Evolutionary conservation across 2,888 invertebrate genomes (phyloP), one percentile per base, ranked within the genome.

Genomic region (Anorthoa munda): DNA sequence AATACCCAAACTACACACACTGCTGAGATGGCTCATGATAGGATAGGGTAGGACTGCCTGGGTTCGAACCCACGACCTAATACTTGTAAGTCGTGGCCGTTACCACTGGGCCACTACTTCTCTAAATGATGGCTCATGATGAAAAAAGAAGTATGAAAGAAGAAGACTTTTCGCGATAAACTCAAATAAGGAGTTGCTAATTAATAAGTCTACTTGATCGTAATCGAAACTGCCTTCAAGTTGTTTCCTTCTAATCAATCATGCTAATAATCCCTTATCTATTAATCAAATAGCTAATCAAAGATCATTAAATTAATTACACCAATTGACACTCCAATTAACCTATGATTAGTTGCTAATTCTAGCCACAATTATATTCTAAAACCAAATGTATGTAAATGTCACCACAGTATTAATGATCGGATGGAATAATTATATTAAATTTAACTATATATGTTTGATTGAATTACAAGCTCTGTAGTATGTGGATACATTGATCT

Each of bases 321-420:
- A 21, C 51, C 9, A 39, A 53, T 53, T 53, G 11, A 7, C n/a
- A 21, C 12, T n/a, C 21, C 12, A n/a, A 53, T 13, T 53, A 53
- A 12, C 21, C 58, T 18, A 17, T 15, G 15, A 31, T 31, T 58
- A 11, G 13, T 9, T 53, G 21, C 59, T 31, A 51, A 51, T 51
- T 51, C 26, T 31, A 23, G 18, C 26, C 17, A 1, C 18, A 66
- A 50, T 76, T 66, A 51, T 45, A 18, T 15, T 9, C 39, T 73
- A 12, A 74, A 56, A 21, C 21, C 26, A 58, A 76, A 76, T 50
- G 18, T 50, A 46, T 56, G 39, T 26, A 21, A 55, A 75, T 55
- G 7, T 56, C 5, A 53, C 13, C n/a, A 17, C 23, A 15, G 9
- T 0, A 7, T 51, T 46, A 21, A 18, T 15, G 45, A 59, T 2